Base-by-base conservation (phyloP, 2,888 invertebrate genomes). In the Parnassius glacialis region DNA sequence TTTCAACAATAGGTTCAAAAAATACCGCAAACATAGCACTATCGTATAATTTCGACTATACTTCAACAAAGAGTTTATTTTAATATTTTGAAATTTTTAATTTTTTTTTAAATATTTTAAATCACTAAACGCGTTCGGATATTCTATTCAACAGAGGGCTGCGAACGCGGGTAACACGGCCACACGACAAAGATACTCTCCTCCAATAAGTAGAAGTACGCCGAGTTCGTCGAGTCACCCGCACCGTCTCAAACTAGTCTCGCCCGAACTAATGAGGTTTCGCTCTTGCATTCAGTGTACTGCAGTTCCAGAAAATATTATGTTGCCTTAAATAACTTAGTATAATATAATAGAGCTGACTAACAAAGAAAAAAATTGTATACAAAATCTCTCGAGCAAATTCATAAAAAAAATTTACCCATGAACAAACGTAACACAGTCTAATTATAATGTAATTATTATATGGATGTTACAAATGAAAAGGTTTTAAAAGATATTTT, bases 181-280 rank as follows among this genome's bases (percentile, higher is more conserved):
- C 68, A 64, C 68, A 67, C 70, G 67, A 59, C 64, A 70, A 66
- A 67, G 62, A 70, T 64, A 68, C 70, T 67, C 66, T 65, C 67
- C 68, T 64, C 61, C 65, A 69, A 73, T 67, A 68, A 62, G 61
- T 61, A 64, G 0, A 25, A 3, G 25, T 25, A 25, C 25, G 25
- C 25, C 25, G 25, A 25, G 25, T 1, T 16, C 67, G 65, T 65
- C 70, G 65, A 56, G 63, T 50, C 57, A 59, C 62, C 53, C 62
- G 64, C 25, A 64, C 65, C 62, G 66, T 65, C 66, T 64, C 67
- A 62, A 64, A 66, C 66, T 65, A 68, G 70, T 68, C 68, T 66
- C 68, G 65, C 57, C 58, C 57, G 59, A 41, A 59, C 59, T 44
- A 55, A 62, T 61, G 63, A 57, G 53, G 61, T 57, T 64, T 50